Evolutionary conservation across 2,797 vertebrate genomes (phyloP).

Genomic region (Phalloptychus januarius): DNA sequence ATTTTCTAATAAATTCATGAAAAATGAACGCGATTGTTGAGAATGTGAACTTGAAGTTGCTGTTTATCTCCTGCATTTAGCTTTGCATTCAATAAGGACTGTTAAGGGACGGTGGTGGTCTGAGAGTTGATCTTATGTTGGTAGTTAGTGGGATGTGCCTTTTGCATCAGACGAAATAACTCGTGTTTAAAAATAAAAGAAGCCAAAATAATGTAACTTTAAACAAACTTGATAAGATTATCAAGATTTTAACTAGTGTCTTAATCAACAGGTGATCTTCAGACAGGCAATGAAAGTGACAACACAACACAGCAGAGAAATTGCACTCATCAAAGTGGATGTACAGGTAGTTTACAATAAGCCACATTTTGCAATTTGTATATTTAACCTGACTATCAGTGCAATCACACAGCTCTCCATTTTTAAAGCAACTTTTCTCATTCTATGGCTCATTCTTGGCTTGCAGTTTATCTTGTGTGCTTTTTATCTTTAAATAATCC

Average conservation of each 20-base stretch:
- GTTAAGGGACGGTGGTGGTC: not conserved
- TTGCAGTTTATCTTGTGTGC: not conserved
- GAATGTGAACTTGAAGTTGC: not conserved
- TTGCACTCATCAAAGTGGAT: slow-evolving; percentile 18
- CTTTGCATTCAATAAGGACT: not conserved
- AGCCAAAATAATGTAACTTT: not conserved
- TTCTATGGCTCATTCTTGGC: not conserved
- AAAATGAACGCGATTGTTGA: not conserved
- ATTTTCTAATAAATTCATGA: not conserved
- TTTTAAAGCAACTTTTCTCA: not conserved
- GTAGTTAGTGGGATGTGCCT: not conserved
- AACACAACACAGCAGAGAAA: slow-evolving; percentile 11
- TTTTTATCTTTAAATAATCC: not conserved
- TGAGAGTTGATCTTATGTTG: not conserved
- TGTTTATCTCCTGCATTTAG: not conserved
- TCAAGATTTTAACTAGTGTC: slow-evolving; percentile 13
- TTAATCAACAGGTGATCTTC: slow-evolving; percentile 23
- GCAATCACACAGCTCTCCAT: not conserved
- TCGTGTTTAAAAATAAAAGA: not conserved
- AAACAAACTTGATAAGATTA: slow-evolving; percentile 2
- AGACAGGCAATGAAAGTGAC: slow-evolving; percentile 9
- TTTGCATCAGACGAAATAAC: not conserved
- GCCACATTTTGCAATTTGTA: not conserved
- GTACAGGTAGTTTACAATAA: slow-evolving; percentile 15
- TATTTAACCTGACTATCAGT: not conserved